Conservation (phyloP, 2,797 vertebrate genomes). For the Cyclopterus lumpus region DNA sequence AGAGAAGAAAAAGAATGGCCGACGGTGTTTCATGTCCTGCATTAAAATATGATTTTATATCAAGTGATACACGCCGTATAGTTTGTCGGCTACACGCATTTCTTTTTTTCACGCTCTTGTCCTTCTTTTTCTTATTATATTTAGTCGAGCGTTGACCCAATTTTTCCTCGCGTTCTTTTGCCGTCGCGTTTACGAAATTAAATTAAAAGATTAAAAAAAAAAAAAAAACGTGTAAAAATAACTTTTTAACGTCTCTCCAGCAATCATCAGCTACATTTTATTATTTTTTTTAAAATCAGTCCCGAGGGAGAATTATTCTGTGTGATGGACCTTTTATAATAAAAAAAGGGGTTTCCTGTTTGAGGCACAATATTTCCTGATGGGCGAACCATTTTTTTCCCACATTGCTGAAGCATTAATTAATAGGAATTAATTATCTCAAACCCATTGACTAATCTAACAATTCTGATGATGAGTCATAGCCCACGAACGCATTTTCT, state of each 20-base stretch:
- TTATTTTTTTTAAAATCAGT: not conserved
- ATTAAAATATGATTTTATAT: slow-evolving; percentile 7
- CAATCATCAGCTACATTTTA: slow-evolving; percentile 22
- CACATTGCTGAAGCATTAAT: not conserved
- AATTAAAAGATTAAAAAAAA: slow-evolving; percentile 24
- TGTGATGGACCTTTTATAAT: not conserved
- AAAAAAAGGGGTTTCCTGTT: slow-evolving; percentile 1
- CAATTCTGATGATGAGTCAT: not conserved
- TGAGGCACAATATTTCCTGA: not conserved
- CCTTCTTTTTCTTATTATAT: not conserved
- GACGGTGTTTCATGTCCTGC: not conserved
- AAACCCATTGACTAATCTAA: not conserved
- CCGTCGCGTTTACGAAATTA: slow-evolving; percentile 10
- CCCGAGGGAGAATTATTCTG: not conserved
- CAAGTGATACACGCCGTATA: not conserved
- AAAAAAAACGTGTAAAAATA: not conserved
- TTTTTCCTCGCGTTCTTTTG: slow-evolving; percentile 21
- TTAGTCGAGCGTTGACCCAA: slow-evolving; percentile 40
- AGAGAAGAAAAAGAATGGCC: not conserved
- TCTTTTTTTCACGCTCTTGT: not conserved
- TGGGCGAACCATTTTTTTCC: not conserved
- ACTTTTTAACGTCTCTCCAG: not conserved
- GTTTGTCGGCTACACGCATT: not conserved
- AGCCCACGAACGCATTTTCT: not conserved
- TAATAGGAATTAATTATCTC: not conserved